Percentiles rank a stretch among this genome's conserved stretches.
These are phyloP conservation scores for Ladona fulva DNA, from an alignment of 1,140 invertebrate species.

Conservation along the genomic window DNA sequence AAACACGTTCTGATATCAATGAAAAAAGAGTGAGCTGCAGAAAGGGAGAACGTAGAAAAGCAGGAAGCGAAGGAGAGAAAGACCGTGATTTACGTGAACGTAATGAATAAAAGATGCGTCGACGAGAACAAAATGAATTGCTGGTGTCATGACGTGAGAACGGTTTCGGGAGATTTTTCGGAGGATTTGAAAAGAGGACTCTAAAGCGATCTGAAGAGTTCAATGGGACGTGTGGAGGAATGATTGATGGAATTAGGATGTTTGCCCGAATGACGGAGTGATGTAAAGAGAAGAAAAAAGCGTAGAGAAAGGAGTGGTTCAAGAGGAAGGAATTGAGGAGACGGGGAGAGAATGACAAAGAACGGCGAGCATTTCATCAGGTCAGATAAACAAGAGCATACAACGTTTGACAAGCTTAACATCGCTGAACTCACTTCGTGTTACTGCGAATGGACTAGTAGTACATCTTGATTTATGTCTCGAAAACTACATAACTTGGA, in stretches of 20 bases:
- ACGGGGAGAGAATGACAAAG: no score
- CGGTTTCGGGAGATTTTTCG: neutral
- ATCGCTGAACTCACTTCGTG: no score
- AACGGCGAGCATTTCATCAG: no score
- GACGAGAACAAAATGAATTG: neutral
- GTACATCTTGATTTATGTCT: no score
- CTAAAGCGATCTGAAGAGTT: neutral
- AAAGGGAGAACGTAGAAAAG: neutral
- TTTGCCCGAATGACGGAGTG: neutral
- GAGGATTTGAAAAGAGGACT: neutral
- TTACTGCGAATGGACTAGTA: no score
- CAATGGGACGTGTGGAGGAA: neutral
- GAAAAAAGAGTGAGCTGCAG: neutral
- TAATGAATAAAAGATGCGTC: slow-evolving; percentile 2
- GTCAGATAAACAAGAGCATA: no score
- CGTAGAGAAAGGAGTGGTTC: neutral
- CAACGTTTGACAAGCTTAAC: no score
- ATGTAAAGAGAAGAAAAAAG: neutral
- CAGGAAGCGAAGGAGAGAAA: neutral
- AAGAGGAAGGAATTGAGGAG: no score
- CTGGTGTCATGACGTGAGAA: neutral
- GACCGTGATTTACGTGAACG: neutral
- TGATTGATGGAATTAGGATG: neutral
- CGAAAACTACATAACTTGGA: no score
- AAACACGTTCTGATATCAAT: no score